Evolutionary conservation across 1,140 invertebrate genomes (phyloP).

Genomic region (Drosophila asahinai): DNA sequence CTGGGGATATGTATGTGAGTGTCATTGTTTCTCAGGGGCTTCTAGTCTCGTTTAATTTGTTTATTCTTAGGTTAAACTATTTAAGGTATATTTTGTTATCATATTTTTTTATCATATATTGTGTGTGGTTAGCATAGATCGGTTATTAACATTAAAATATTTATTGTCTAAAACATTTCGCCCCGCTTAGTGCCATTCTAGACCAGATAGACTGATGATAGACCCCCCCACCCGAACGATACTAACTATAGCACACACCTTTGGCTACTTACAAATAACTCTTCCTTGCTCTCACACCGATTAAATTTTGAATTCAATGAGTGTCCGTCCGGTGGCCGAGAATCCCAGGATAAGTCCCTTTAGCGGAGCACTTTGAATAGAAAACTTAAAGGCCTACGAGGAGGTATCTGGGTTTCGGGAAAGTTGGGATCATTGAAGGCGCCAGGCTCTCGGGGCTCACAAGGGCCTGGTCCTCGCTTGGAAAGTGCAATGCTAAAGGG

Average conservation of each 20-base stretch:
- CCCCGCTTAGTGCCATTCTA: constrained; percentile 48
- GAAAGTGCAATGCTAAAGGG: constrained; percentile 66
- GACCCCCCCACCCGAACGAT: constrained; percentile 33
- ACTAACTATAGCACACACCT: constrained; percentile 78
- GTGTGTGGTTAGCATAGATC: constrained; percentile 36
- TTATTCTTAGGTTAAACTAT: constrained; percentile 28
- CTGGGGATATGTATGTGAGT: constrained; percentile 38
- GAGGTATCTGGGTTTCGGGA: neutral
- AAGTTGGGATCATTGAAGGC: neutral
- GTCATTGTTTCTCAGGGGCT: constrained; percentile 21
- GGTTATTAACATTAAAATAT: constrained; percentile 76
- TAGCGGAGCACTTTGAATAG: constrained; percentile 62
- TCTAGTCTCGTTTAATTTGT: constrained; percentile 34
- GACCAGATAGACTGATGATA: constrained; percentile 29
- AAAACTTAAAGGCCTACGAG: constrained; percentile 34
- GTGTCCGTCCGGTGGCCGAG: constrained; percentile 19
- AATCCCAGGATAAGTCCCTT: constrained; percentile 20
- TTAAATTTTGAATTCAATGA: constrained; percentile 71
- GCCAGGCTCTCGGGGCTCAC: constrained; percentile 69
- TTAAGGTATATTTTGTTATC: constrained; percentile 37
- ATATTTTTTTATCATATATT: constrained; percentile 23
- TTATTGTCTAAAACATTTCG: constrained; percentile 83
- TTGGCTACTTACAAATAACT: constrained; percentile 71
- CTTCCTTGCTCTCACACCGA: constrained; percentile 18
- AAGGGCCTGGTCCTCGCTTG: constrained; percentile 28